Base-by-base conservation (phyloP, 2,888 invertebrate genomes). In the Tridacna gigas region DNA sequence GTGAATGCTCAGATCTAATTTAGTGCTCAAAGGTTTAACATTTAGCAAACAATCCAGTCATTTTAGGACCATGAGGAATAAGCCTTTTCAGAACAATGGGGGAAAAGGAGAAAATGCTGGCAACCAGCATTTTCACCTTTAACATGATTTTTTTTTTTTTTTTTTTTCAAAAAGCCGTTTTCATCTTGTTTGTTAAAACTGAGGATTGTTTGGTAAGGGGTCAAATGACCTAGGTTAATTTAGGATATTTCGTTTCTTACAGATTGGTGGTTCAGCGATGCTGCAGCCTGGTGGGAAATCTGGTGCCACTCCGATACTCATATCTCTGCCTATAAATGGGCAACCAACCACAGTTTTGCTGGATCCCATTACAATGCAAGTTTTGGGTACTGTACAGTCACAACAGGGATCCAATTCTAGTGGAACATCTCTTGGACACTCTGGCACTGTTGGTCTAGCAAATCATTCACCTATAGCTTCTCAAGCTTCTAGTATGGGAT, bases 271-370 rank as follows among this genome's bases (percentile, higher is more conserved):
- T 65, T 60, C 77, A 56, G 86, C 83, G 37, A 67, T 83, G 5
- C 20, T 80, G 26, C 37, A 69, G 9, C 76, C 82, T 11, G 78
- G 79, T 28, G 83, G 80, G 0, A 81, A 82, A 22, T 51, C 82
- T 25, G 56, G 80, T 11, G 90, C 90, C 60, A 92, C 93, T 9
- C 91, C 93, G 0, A 92, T 94, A 45, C 88, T 94, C 45, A 84
- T 94, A 47, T 92, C 92, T 37, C 88, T 93, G 76, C 90, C 91
- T 28, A 90, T 91, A 60, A 90, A 91, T 80, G 91, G 91, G 26
- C 92, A 91, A 86, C 91, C 86, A 71, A 89, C 89, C 74, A 90
- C 90, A 78, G 91, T 92, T 20, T 83, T 93, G n/a, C 89, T 93
- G 22, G 92, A 93, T 73, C 91, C 92, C 0, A 87, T 84, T 22